Conservation (phyloP, 2,797 vertebrate genomes). For the Clarias pachynema region DNA sequence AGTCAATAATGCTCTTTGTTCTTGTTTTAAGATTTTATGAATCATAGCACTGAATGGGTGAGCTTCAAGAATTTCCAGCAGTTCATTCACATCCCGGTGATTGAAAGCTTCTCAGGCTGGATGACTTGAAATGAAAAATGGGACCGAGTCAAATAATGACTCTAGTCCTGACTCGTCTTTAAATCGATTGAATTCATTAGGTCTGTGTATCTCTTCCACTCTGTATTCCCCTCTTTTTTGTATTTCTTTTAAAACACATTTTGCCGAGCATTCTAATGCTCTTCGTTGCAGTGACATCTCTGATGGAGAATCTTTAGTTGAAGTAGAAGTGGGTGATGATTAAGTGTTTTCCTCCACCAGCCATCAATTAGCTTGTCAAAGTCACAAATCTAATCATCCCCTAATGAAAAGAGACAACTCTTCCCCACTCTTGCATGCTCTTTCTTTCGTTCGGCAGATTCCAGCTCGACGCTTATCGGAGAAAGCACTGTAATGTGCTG, state of each 20-base stretch:
- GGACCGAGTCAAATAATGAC: conserved; percentile 4
- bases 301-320: conserved; percentile 65
- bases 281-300: conserved; percentile 75
- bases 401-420: conserved; percentile 62
- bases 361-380: conserved; percentile 81
- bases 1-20: conserved; percentile 9
- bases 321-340: conserved; percentile 69
- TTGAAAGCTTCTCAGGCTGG: conserved; percentile 4
- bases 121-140: neutral
- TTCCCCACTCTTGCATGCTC: conserved; percentile 35
- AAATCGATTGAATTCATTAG: conserved; percentile 54
- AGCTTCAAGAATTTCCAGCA: conserved; percentile 2
- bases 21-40: conserved; percentile 29
- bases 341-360: conserved; percentile 74
- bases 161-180: neutral
- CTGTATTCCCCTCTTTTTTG: conserved; percentile 22
- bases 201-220: conserved; percentile 46
- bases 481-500: conserved; percentile 52
- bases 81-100: neutral
- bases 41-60: conserved; percentile 28
- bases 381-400: conserved; percentile 78
- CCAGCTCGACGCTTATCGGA: conserved; percentile 33
- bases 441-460: conserved; percentile 26
- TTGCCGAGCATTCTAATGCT: conserved; percentile 73
- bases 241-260: conserved; percentile 40